Conservation (phyloP, 2,113 vertebrate genomes). For the Aegypius monachus region DNA sequence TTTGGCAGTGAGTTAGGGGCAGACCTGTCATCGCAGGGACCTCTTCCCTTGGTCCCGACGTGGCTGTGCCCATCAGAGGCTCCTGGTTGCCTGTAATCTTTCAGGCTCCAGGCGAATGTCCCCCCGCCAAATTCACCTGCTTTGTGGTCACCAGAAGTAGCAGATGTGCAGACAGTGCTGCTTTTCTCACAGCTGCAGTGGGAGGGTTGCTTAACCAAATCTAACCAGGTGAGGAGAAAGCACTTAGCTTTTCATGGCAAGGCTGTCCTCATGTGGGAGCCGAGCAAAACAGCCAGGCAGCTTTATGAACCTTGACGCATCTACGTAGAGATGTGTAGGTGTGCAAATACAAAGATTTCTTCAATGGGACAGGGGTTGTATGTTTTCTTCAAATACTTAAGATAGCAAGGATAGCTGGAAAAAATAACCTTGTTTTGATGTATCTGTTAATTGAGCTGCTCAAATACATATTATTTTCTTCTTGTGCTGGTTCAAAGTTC, state of each 20-base stretch:
- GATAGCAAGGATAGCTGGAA: background rate
- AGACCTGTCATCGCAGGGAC: fast-evolving
- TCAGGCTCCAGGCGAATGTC: background rate
- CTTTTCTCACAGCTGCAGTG: fast-evolving
- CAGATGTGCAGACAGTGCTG: background rate
- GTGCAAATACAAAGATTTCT: background rate
- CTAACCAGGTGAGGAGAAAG: background rate
- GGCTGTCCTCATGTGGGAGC: fast-evolving
- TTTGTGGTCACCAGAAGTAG: background rate
- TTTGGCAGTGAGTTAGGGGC: background rate
- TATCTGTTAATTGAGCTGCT: background rate
- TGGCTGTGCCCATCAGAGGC: background rate
- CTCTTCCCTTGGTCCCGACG: fast-evolving
- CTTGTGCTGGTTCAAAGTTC: background rate
- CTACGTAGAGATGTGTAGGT: fast-evolving
- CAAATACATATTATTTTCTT: background rate
- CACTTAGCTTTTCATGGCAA: background rate
- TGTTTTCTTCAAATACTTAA: background rate
- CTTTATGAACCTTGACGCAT: background rate
- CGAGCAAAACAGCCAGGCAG: background rate
- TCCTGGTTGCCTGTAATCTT: background rate
- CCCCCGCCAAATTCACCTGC: background rate
- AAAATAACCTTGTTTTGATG: background rate
- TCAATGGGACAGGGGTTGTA: background rate
- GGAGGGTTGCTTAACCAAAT: background rate